Evolutionary conservation across 2,113 vertebrate genomes (phyloP).

Genomic region (Corydoras maculifer): DNA sequence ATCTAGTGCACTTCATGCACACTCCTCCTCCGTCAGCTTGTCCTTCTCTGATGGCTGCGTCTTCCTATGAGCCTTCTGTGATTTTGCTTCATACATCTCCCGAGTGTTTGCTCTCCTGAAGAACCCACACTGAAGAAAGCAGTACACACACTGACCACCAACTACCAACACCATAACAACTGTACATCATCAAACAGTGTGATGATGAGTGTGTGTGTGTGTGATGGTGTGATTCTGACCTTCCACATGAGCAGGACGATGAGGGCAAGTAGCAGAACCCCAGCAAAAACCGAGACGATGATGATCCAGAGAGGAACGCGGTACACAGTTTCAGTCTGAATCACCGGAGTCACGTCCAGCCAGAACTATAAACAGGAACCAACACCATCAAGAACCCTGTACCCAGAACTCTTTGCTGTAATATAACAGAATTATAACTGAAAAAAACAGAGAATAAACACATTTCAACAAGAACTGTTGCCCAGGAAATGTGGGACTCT

Average conservation of each 20-base stretch:
- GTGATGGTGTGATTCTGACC: constrained; percentile 54
- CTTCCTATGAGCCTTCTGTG: constrained; percentile 81
- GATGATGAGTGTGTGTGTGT: constrained; percentile 10
- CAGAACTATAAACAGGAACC: constrained; percentile 62
- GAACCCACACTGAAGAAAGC: constrained; percentile 81
- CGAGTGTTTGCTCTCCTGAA: constrained; percentile 84
- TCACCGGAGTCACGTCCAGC: constrained; percentile 70
- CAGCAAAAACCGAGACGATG: constrained; percentile 68
- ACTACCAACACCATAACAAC: constrained; percentile 15
- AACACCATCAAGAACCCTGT: too few relatives aligned
- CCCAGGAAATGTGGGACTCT: too few relatives aligned
- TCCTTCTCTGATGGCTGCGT: constrained; percentile 84
- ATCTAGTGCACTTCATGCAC: constrained; percentile 37
- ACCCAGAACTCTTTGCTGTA: too few relatives aligned
- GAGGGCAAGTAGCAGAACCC: constrained; percentile 74
- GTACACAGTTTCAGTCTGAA: constrained; percentile 57
- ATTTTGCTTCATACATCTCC: constrained; percentile 83
- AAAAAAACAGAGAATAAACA: too few relatives aligned
- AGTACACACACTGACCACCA: too few relatives aligned
- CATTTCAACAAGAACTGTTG: too few relatives aligned
- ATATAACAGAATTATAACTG: too few relatives aligned
- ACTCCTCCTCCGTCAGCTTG: constrained; percentile 75
- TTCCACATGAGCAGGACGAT: constrained; percentile 85
- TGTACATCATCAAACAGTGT: not conserved
- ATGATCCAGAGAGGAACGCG: constrained; percentile 76